Evolutionary conservation across 1,140 invertebrate species (phyloP).

Genomic region (Trissolcus basalis): DNA sequence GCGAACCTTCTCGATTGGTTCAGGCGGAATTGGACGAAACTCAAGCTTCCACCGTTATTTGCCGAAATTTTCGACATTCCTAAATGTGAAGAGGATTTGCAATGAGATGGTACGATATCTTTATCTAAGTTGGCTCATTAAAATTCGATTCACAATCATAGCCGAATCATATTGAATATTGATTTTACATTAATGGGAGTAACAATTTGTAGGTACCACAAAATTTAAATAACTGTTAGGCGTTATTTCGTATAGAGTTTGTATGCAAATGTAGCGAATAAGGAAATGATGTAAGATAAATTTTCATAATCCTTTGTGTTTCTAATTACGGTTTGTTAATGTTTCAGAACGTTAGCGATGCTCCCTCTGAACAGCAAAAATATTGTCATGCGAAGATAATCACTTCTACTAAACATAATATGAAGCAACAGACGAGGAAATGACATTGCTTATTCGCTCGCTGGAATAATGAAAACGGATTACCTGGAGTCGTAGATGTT

Average conservation of each 20-base stretch:
- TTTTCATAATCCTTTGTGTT: too few species aligned
- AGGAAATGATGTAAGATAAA: too few species aligned
- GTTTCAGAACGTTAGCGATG: constrained; percentile 44
- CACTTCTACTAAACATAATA: constrained; percentile 49
- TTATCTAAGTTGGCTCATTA: background rate
- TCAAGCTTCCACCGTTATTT: constrained; percentile 93
- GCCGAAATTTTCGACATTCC: constrained; percentile 99
- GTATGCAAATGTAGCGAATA: too few species aligned
- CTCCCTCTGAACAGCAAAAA: constrained; percentile 52
- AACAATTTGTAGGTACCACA: too few species aligned
- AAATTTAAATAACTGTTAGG: too few species aligned
- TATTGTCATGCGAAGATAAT: constrained; percentile 61
- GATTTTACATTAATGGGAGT: too few species aligned
- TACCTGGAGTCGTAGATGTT: constrained; percentile 19
- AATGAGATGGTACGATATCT: constrained; percentile 71
- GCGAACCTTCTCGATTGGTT: constrained; percentile 93
- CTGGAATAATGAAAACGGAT: constrained; percentile 19
- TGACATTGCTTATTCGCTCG: constrained; percentile 30
- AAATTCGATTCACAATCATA: too few species aligned
- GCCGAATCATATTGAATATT: too few species aligned
- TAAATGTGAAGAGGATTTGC: constrained; percentile 87
- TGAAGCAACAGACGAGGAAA: constrained; percentile 25
- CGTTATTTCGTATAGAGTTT: too few species aligned
- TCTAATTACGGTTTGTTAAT: constrained; percentile 15
- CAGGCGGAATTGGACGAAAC: constrained; percentile 88